phyloP scores from a whole-genome alignment of 30 jellyfish, hydroid and myxozoan species.

The Euphysa ruthae region DNA sequence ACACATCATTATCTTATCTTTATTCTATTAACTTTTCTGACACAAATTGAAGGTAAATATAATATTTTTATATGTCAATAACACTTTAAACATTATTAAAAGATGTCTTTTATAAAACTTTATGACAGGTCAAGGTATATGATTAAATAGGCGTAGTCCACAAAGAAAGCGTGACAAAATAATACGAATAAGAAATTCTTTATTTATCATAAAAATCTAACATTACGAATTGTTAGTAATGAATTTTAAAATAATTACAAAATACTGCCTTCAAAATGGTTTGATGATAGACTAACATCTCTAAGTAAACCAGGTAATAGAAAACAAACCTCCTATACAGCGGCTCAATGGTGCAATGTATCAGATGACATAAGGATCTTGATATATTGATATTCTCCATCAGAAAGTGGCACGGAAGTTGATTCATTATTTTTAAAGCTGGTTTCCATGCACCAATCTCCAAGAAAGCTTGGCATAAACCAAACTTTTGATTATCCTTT shows the following conservation, averaged over 20 bases:
- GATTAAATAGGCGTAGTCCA: neutral
- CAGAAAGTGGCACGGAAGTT: conserved; percentile 56
- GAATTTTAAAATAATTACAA: too few species aligned
- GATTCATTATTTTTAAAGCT: conserved; percentile 69
- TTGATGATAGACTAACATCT: too few species aligned
- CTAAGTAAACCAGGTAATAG: neutral
- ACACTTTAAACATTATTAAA: too few species aligned
- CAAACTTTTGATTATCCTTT: conserved; percentile 77
- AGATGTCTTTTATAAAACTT: neutral
- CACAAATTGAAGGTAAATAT: too few species aligned
- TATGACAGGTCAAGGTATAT: neutral
- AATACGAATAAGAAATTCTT: too few species aligned
- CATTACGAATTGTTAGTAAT: too few species aligned
- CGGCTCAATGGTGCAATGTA: conserved; percentile 78
- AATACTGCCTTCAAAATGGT: too few species aligned
- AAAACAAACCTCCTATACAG: conserved; percentile 65
- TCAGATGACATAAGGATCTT: conserved; percentile 51
- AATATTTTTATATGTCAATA: too few species aligned
- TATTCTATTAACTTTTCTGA: too few species aligned
- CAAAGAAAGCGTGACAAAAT: neutral
- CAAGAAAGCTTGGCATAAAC: conserved; percentile 63
- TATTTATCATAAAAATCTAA: too few species aligned
- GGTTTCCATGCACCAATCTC: conserved; percentile 91
- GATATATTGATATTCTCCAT: conserved; percentile 37
- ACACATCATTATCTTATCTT: too few species aligned